Evolutionary conservation across 2,113 vertebrate species (phyloP).

Genomic region (Lophochroa leadbeateri): DNA sequence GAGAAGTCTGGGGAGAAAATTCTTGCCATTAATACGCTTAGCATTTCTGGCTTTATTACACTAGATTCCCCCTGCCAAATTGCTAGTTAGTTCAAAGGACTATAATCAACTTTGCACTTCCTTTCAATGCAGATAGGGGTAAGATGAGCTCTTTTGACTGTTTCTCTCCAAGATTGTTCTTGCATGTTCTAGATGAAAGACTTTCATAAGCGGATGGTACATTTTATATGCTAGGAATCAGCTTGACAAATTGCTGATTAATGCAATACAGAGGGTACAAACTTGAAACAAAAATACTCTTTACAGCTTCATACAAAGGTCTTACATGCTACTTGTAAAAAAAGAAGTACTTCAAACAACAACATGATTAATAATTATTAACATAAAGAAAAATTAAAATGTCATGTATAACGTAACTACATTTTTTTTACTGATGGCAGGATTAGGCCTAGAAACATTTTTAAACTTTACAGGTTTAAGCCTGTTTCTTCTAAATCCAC

Average conservation of each 20-base stretch:
- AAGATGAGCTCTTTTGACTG: neutral
- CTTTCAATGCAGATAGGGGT: neutral
- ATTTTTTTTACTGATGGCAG: neutral
- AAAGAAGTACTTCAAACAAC: neutral
- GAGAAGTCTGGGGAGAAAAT: neutral
- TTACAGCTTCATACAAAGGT: neutral
- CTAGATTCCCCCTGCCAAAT: neutral
- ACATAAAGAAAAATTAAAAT: neutral
- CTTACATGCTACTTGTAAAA: neutral
- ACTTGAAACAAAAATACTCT: neutral
- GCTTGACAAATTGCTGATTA: neutral
- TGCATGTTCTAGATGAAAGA: neutral
- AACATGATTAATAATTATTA: neutral
- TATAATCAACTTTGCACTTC: neutral
- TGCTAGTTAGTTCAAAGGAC: neutral
- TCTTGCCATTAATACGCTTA: fast-evolving
- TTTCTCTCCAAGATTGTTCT: neutral
- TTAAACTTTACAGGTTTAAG: neutral
- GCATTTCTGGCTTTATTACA: neutral
- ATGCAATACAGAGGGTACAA: neutral
- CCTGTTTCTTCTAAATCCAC: neutral
- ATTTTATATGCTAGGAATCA: neutral
- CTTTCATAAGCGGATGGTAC: neutral
- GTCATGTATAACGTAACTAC: neutral
- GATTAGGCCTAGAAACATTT: neutral